Percentiles rank a stretch among this genome's conserved stretches.
These are phyloP conservation scores for Luffia ferchaultella DNA, from an alignment of 2,888 invertebrate species.

Conservation along the genomic window DNA sequence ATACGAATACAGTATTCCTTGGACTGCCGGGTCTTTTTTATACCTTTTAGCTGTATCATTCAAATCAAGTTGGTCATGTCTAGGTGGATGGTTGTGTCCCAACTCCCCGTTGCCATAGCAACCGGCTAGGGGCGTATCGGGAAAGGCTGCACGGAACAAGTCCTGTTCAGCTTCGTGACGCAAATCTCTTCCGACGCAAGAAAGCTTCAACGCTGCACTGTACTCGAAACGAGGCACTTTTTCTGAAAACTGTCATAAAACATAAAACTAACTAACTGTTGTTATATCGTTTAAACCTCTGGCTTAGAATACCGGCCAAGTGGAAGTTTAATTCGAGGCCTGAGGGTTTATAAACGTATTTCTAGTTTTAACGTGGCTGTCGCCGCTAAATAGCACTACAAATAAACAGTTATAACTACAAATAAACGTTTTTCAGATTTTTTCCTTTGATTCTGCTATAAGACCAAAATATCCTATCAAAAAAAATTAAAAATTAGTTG, in stretches of 20 bases:
- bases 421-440: too few relatives aligned
- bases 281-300: too few relatives aligned
- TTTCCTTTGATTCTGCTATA: too few relatives aligned
- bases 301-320: too few relatives aligned
- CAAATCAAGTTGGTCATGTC: constrained; percentile 14
- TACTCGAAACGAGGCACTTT: constrained; percentile 44
- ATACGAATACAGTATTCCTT: constrained; percentile 45
- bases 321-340: too few relatives aligned
- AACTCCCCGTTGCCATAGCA: constrained; percentile 57
- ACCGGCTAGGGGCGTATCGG: constrained; percentile 39
- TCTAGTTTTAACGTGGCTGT: too few relatives aligned
- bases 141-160: constrained; percentile 41
- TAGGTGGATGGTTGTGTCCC: constrained; percentile 38
- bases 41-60: constrained; percentile 22
- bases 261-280: too few relatives aligned
- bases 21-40: constrained; percentile 23
- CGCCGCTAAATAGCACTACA: too few relatives aligned
- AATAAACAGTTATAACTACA: too few relatives aligned
- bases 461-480: too few relatives aligned
- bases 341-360: too few relatives aligned
- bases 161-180: constrained; percentile 44
- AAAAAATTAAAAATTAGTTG: too few relatives aligned
- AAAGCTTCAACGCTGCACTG: constrained; percentile 45
- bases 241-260: constrained; percentile 37
- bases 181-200: constrained; percentile 48